Evolutionary conservation across 2,113 vertebrate species (phyloP), one percentile per base, ranked within the genome.

Genomic region (Micronycteris hirsuta): DNA sequence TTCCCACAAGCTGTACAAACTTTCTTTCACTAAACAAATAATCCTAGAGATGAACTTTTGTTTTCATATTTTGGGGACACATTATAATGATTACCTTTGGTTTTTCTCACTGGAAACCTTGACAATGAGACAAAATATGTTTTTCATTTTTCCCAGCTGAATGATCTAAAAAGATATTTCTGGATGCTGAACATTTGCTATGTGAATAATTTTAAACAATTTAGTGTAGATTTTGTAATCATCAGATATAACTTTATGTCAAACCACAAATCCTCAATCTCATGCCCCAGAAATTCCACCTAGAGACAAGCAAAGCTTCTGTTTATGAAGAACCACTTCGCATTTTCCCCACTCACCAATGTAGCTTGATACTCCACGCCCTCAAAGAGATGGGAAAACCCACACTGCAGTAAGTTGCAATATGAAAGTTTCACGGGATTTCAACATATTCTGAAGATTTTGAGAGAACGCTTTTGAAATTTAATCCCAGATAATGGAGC

Each of bases 1-100:
- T 96, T 96, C 93, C 98, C 97, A 97, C 98, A 98, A 98, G 97
- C 98, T 98, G 97, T 96, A 92, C 98, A 98, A 98, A 98, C 98
- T 98, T 93, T 96, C 95, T 54, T 0, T 95, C 78, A 96, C 97
- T 97, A 97, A 98, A 98, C 68, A 98, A 98, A 98, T 85, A 96
- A 86, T 93, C 45, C 36, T 91, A 82, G 95, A 98, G 92, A 96
- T 96, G 93, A 98, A 97, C 88, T 97, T 97, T 95, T 96, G 80
- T 87, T 90, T 96, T 91, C 52, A 38, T 93, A 38, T 54, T 93
- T 76, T 70, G 41, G 19, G 52, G 2, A 84, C 11, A 73, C 22
- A 49, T 38, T 76, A 1, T 86, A 77, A 92, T 73, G 41, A 91
- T 67, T 93, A 97, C 94, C 94, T 94, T n/a, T 67, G 86, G 47